Evolutionary conservation across 92 coral and sea anemone species (phyloP).

Genomic region (Epizoanthus illoricatus): DNA sequence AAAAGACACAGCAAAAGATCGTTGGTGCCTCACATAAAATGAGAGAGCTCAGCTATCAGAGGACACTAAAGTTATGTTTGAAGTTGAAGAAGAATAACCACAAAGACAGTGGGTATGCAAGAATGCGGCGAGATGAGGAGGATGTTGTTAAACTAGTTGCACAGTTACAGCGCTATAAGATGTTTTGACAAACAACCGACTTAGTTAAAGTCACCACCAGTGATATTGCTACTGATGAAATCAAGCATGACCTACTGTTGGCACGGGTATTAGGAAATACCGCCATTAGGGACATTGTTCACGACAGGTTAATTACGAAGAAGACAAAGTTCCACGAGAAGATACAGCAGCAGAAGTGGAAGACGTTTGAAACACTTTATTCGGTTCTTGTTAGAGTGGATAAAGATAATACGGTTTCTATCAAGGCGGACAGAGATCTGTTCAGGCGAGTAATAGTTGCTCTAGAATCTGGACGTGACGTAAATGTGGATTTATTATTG

Average conservation of each 20-base stretch:
- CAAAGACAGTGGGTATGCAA: conserved; percentile 46
- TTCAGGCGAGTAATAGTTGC: no score
- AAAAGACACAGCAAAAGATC: no score
- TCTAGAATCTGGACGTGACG: no score
- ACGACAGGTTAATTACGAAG: conserved; percentile 51
- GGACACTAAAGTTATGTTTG: conserved; percentile 64
- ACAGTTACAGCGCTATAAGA: no score
- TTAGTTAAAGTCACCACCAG: conserved; percentile 57
- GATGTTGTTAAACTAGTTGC: no score
- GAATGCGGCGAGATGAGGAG: conserved; percentile 53
- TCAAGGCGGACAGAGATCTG: no score
- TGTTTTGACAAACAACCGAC: no score
- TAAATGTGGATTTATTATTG: conserved; percentile 51
- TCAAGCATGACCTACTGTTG: conserved; percentile 51
- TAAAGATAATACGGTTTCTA: conserved; percentile 53
- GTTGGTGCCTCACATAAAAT: no score
- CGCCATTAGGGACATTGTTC: conserved; percentile 43
- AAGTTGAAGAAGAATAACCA: conserved; percentile 45
- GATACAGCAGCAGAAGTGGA: conserved; percentile 60
- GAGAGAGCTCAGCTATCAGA: no score
- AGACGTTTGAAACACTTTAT: no score
- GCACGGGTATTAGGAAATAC: conserved; percentile 45
- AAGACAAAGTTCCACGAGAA: conserved; percentile 64
- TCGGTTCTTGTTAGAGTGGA: conserved; percentile 53
- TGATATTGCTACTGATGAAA: no score